Evolutionary conservation across 2,797 vertebrate species (phyloP), one percentile per base, ranked within the genome.

Genomic region (Geotrypetes seraphini): DNA sequence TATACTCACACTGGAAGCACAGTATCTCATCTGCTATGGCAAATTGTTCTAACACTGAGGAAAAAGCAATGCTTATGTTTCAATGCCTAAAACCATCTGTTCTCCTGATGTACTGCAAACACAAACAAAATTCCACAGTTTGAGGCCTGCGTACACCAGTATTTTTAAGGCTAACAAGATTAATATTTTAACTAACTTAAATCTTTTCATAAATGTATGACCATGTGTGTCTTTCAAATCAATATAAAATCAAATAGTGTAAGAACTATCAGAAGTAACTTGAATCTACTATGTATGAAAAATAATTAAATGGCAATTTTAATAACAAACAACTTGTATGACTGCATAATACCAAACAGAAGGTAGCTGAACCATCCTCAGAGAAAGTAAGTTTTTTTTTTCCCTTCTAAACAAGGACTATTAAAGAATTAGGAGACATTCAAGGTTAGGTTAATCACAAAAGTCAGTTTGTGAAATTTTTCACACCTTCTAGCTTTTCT

Each of bases 281-380:
- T 66, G 43, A 64, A 68, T 33, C 57, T 69, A 64, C 20, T 71
- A 60, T 72, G 67, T 59, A 65, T 66, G 59, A 71, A 75, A 75
- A 67, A 67, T 70, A 74, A 80, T 63, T 79, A 80, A 76, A 83
- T 79, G 77, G 78, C 73, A 76, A 78, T 67, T 77, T 70, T 65
- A 77, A 77, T 57, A n/a, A n/a, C n/a, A n/a, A n/a, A n/a, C n/a
- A n/a, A n/a, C n/a, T 75, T 76, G 54, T 51, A 57, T 70, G 66
- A 76, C 48, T 66, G 63, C 62, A 50, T 78, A 74, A 78, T 67
- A 77, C 50, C 67, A 69, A 74, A 77, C 47, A 62, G 55, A 73
- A 71, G 48, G 51, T 49, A 81, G 74, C 74, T 81, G 79, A 83
- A 81, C 74, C 75, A 83, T 72, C 69, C 53, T 55, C 71, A 84